Conservation (phyloP, 2,888 invertebrate genomes). For the Busseola fusca region DNA sequence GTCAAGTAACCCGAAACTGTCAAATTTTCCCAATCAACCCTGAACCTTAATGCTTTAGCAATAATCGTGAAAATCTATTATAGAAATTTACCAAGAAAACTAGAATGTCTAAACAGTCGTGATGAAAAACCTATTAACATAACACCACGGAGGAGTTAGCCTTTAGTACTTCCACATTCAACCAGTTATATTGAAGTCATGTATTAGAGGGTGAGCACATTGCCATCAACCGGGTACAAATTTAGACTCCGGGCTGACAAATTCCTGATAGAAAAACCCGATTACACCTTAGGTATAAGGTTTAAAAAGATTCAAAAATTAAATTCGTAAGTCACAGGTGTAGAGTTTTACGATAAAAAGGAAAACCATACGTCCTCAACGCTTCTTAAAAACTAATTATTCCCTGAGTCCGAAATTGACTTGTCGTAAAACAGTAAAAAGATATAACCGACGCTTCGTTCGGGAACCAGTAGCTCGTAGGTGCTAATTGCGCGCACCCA, state of each 20-base stretch:
- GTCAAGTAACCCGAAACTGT: too few relatives aligned
- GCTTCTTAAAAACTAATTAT: constrained; percentile 68
- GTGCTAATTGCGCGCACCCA: constrained; percentile 84
- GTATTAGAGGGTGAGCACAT: too few relatives aligned
- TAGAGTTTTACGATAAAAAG: background rate
- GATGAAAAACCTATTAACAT: background rate
- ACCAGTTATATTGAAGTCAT: background rate
- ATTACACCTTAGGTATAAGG: background rate
- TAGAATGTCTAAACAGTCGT: background rate
- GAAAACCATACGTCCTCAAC: constrained; percentile 21
- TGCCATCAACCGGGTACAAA: background rate
- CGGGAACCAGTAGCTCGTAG: constrained; percentile 79
- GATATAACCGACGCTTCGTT: constrained; percentile 63
- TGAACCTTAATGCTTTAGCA: too few relatives aligned
- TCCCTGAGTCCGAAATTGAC: constrained; percentile 77
- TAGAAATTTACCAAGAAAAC: constrained; percentile 1
- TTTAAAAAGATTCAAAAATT: background rate
- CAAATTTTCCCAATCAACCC: too few relatives aligned
- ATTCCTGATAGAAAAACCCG: background rate
- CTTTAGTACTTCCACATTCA: background rate
- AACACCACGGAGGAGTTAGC: background rate
- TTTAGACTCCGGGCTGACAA: background rate
- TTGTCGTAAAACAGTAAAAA: constrained; percentile 79
- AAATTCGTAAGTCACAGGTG: background rate
- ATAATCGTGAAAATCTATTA: too few relatives aligned